Evolutionary conservation across 53 echinoderm and acorn worm genomes (phyloP), one percentile per base, ranked within the genome.

Genomic region (Stichopus horrens): DNA sequence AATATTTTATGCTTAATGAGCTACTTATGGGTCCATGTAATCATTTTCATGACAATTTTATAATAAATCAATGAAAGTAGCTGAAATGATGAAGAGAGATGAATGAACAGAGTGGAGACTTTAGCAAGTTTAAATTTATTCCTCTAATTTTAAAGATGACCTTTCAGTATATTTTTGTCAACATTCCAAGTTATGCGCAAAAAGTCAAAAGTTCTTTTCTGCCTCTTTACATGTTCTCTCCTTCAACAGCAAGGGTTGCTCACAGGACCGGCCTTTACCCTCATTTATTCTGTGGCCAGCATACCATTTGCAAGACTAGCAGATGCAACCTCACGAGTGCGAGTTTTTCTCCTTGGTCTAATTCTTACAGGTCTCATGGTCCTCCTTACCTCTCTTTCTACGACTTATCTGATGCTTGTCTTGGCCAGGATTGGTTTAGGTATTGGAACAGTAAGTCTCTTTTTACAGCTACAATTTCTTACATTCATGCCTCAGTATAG

Each of bases 201-300:
- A 75, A 6, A 55, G 16, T 74, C 21, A 57, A 19, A 23, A 60
- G 18, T 1, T 58, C 52, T 83, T 51, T 76, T 16, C 21, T 52
- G 52, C 16, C 14, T 21, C 11, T 21, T 54, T 76, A 0, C 23
- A n/a, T 90, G 5, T 74, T 88, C 14, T 86, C 76, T 77, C 37
- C 18, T 75, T 11, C 83, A 23, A 9, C 94, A 94, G 94, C 94
- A 94, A 92, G 94, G 91, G 10, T 79, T 93, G 18, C 88, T 94
- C 51, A 91, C 91, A 67, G 94, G 94, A 5, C 78, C 88, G 54
- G 93, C 94, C 37, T 89, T 89, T 9, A 84, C 89, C 22, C 59
- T 89, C 13, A 89, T 91, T 14, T 93, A 94, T 87, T 19, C 76
- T 23, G 9, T 94, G 0, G 91, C 93, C 8, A 91, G 92, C 73